Evolutionary conservation across 2,888 invertebrate genomes (phyloP), one percentile per base, ranked within the genome.

Genomic region (Coleophora flavipennella): DNA sequence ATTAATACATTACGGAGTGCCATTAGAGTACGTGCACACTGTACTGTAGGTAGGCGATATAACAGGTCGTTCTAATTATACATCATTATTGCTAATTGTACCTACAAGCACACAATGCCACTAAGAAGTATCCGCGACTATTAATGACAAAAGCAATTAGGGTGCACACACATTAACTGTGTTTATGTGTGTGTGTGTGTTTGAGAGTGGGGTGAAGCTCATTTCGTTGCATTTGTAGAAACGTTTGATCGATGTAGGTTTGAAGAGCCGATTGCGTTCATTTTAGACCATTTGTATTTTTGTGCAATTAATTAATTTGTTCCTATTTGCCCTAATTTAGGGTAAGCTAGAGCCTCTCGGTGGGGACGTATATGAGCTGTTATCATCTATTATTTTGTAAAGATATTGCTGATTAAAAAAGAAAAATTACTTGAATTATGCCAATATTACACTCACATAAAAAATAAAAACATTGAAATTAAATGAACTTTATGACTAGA

Each of bases 121-220:
- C 75, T 78, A 79, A 81, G 81, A 81, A 81, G 78, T 79, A 81
- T 81, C 77, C 71, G 80, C 80, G 70, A 79, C 77, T 80, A 83
- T 81, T 83, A 83, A 83, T 80, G 83, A 83, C 81, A 80, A 81
- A 81, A 78, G 83, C 80, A 81, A 83, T 83, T 84, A 84, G 78
- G 78, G 72, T 63, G 59, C 62, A 67, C 76, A 54, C 71, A 77
- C 74, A 77, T 77, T 46, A 33, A 38, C 47, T 4, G 48, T 49
- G 41, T 33, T 7, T 27, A 35, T 45, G 49, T 50, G 55, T 57
- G 54, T 52, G 57, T 46, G 45, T 20, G 48, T 49, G 41, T 33
- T 10, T 33, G 36, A 44, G 49, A 36, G 12, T 40, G 38, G 43
- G 46, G 48, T 20, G 20, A 20, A 39, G 45, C 40, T 39, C 46